A percentile compares a stretch with the other conserved stretches of the same genome.
phyloP scores from a whole-genome alignment of 2,888 invertebrate species.

The Aporophyla nigra region DNA sequence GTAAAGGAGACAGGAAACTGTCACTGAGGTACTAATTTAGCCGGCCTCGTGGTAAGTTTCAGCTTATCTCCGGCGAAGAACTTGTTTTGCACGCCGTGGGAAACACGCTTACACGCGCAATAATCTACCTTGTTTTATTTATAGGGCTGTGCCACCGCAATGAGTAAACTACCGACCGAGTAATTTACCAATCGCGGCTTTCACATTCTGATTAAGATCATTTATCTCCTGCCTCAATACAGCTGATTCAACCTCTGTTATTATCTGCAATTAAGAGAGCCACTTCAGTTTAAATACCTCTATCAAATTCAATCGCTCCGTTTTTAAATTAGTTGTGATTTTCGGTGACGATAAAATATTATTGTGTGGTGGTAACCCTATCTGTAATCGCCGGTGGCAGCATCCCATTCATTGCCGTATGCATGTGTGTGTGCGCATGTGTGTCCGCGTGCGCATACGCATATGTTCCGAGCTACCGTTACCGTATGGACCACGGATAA shows the following conservation, averaged over 20 bases:
- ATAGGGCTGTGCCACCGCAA: constrained; percentile 80
- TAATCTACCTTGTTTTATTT: constrained; percentile 85
- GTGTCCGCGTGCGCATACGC: constrained; percentile 66
- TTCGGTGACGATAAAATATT: constrained; percentile 65
- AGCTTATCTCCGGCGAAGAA: constrained; percentile 86
- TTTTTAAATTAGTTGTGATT: constrained; percentile 68
- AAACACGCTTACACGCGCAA: constrained; percentile 86
- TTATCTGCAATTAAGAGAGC: constrained; percentile 60
- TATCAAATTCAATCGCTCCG: constrained; percentile 66
- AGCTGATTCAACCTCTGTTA: constrained; percentile 62
- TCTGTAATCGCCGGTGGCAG: constrained; percentile 79
- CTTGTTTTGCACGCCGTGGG: constrained; percentile 90
- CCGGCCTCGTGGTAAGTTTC: constrained; percentile 85
- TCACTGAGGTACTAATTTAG: constrained; percentile 88
- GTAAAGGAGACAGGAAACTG: constrained; percentile 86
- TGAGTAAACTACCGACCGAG: constrained; percentile 62
- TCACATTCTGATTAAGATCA: constrained; percentile 73
- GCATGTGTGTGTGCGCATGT: constrained; percentile 67
- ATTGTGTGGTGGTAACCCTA: constrained; percentile 78
- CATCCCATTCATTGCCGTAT: constrained; percentile 84
- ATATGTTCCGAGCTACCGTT: constrained; percentile 80
- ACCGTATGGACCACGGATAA: constrained; percentile 75
- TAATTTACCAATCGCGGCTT: constrained; percentile 71
- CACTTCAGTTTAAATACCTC: constrained; percentile 60
- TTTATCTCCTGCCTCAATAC: constrained; percentile 67